These are phyloP conservation scores for Sebastes taczanowskii DNA, from an alignment of 2,797 vertebrate genomes.

Conservation along the genomic window DNA sequence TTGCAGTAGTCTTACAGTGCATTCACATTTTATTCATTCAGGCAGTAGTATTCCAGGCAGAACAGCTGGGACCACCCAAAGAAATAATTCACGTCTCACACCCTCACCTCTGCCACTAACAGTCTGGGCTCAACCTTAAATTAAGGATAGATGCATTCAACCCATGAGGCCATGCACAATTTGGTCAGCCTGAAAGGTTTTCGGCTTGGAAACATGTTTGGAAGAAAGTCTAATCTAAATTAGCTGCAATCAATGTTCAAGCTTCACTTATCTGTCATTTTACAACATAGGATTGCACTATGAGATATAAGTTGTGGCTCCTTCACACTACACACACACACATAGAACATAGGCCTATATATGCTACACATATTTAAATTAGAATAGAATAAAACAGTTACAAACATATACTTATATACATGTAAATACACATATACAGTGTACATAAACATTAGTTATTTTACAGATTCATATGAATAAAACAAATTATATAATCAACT, in stretches of 20 bases:
- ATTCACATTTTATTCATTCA: too few relatives aligned
- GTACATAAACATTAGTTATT: too few relatives aligned
- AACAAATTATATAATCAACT: too few relatives aligned
- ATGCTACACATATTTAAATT: background rate
- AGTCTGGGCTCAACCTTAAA: too few relatives aligned
- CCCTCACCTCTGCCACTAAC: too few relatives aligned
- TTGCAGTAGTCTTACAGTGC: too few relatives aligned
- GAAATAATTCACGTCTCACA: too few relatives aligned
- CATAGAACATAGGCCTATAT: background rate
- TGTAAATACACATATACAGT: background rate
- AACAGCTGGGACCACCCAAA: too few relatives aligned
- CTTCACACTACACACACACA: background rate
- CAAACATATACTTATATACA: background rate
- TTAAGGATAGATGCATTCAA: background rate
- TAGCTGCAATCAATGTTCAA: background rate
- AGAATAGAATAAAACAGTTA: background rate
- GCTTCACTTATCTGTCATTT: background rate
- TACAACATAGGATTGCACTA: background rate
- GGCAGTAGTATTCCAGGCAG: too few relatives aligned
- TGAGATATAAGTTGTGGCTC: background rate
- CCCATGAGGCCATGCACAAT: background rate
- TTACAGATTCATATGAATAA: too few relatives aligned
- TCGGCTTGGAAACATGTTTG: too few relatives aligned
- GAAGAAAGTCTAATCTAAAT: background rate
- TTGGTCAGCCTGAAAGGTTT: rapidly evolving